phyloP scores from a whole-genome alignment of 2,797 vertebrate species.

The Alauda arvensis region DNA sequence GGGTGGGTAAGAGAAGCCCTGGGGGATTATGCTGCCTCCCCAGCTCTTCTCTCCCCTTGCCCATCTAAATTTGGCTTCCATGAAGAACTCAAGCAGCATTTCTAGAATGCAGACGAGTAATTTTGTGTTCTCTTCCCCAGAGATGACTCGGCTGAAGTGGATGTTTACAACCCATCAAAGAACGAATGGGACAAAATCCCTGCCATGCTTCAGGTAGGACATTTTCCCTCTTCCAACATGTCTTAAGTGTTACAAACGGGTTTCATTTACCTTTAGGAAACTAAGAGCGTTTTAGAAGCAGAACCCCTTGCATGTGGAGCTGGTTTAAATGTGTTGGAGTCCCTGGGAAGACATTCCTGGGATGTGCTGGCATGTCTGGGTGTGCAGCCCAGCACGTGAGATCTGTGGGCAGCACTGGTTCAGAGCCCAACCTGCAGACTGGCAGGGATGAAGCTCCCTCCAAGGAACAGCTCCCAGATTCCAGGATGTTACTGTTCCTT shows the following conservation, averaged over 20 bases:
- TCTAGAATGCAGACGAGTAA: neutral
- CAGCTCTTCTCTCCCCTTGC: neutral
- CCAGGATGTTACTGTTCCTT: rapidly evolving
- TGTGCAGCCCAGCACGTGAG: neutral
- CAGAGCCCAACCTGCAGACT: neutral
- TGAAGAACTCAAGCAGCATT: neutral
- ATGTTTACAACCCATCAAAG: slow-evolving; percentile 89
- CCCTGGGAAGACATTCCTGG: neutral
- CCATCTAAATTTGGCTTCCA: neutral
- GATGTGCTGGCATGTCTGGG: neutral
- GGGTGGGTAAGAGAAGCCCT: neutral
- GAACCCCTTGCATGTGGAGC: neutral
- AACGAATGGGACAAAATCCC: slow-evolving; percentile 94
- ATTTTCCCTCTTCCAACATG: rapidly evolving
- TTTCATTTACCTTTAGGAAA: neutral
- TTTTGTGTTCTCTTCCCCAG: slow-evolving; percentile 61
- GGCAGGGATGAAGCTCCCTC: rapidly evolving
- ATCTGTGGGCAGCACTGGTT: neutral
- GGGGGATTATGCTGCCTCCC: neutral
- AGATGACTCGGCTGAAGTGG: slow-evolving; percentile 93
- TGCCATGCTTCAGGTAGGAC: slow-evolving; percentile 90
- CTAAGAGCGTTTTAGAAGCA: neutral
- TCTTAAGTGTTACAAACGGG: neutral
- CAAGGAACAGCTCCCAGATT: neutral
- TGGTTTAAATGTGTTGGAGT: rapidly evolving